These are phyloP conservation scores for Dinocampus coccinellae DNA, from an alignment of 2,888 invertebrate genomes.

Conservation along the genomic window DNA sequence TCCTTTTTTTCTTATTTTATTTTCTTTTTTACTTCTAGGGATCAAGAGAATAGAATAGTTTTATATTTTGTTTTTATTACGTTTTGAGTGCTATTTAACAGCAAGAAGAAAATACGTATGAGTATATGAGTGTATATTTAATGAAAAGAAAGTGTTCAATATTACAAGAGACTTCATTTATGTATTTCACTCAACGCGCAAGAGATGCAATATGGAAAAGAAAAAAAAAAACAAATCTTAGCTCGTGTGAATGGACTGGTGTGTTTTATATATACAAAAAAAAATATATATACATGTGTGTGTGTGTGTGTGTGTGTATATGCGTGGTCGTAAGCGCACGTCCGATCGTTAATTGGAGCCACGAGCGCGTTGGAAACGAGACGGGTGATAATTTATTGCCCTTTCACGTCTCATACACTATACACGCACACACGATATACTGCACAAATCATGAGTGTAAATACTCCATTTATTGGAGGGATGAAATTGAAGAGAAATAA, in stretches of 20 bases:
- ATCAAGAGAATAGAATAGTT: background rate
- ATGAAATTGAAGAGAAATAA: background rate
- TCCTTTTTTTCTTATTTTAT: background rate
- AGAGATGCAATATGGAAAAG: background rate
- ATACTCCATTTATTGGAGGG: background rate
- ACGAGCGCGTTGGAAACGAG: slow-evolving; percentile 5
- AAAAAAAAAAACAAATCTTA: background rate
- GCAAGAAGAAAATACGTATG: background rate
- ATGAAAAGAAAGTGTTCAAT: background rate
- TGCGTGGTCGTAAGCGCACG: background rate
- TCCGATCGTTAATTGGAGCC: slow-evolving; percentile 12
- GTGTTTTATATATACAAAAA: too few species aligned
- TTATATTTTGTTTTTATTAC: background rate
- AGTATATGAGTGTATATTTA: background rate
- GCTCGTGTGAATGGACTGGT: background rate
- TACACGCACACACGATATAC: background rate
- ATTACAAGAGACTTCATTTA: background rate
- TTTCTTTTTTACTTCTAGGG: background rate
- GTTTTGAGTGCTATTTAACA: background rate
- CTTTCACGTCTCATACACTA: background rate
- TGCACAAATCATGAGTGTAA: background rate
- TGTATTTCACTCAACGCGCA: background rate
- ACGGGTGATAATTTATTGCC: slow-evolving; percentile 1
- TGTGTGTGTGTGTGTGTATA: background rate
- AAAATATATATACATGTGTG: background rate